phyloP scores from a whole-genome alignment of 2,113 vertebrate genomes.

The Chinchilla lanigera region DNA sequence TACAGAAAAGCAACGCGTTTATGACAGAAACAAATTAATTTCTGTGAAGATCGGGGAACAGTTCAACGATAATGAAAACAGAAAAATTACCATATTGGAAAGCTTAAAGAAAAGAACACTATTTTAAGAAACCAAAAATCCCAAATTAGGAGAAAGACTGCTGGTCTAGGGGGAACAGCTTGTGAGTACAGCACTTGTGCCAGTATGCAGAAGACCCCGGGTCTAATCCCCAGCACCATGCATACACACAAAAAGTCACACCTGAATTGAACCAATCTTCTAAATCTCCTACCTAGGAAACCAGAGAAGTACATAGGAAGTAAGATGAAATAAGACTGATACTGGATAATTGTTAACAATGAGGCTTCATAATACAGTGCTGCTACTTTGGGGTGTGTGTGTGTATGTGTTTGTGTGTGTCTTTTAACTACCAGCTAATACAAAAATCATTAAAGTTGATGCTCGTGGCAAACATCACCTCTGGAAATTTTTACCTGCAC shows the following conservation, averaged over 20 bases:
- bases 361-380: not conserved
- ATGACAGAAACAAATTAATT: conserved; percentile 15
- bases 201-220: not conserved
- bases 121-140: conserved; percentile 6
- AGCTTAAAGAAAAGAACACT: not conserved
- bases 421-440: not conserved
- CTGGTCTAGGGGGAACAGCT: not conserved
- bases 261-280: not conserved
- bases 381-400: not conserved
- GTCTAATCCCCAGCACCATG: not conserved
- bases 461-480: not conserved
- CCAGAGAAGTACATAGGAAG: not conserved
- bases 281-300: not conserved
- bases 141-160: not conserved
- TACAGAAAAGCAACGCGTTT: not conserved
- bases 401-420: too few species aligned
- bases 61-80: not conserved
- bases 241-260: not conserved
- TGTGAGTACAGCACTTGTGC: not conserved
- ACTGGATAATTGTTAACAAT: not conserved
- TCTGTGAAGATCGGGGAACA: not conserved
- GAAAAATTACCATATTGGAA: not conserved
- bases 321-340: not conserved
- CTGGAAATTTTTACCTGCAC: not conserved
- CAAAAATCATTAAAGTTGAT: not conserved